Conservation (phyloP, 2,888 invertebrate species). For the Periphyllus acericola region DNA sequence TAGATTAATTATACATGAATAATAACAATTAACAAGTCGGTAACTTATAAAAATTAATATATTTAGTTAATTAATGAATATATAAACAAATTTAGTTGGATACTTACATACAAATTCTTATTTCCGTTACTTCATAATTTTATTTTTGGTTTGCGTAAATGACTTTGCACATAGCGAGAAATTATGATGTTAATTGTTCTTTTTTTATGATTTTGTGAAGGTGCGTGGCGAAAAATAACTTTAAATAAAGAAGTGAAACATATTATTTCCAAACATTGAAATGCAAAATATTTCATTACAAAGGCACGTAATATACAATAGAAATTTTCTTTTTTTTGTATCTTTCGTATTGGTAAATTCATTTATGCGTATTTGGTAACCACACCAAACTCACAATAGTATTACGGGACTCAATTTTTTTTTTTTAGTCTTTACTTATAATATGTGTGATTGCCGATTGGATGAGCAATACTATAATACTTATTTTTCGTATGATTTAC, state of each 20-base stretch:
- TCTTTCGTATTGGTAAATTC: background rate
- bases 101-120: background rate
- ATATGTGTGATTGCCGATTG: conserved; percentile 28
- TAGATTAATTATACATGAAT: background rate
- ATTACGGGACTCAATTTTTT: background rate
- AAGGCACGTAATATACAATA: background rate
- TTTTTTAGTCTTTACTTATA: background rate
- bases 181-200: background rate
- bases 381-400: background rate
- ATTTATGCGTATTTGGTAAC: background rate
- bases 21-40: background rate
- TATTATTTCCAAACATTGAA: background rate
- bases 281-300: background rate
- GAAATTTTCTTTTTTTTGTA: background rate
- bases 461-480: background rate
- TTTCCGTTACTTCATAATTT: background rate
- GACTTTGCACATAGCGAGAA: no score
- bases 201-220: background rate
- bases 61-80: background rate
- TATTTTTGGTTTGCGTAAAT: no score
- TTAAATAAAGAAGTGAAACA: background rate
- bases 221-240: background rate
- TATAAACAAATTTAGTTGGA: background rate
- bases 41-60: background rate
- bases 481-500: no score